phyloP scores from a whole-genome alignment of 2,888 invertebrate species.

The Pachycephus smyrnensis region DNA sequence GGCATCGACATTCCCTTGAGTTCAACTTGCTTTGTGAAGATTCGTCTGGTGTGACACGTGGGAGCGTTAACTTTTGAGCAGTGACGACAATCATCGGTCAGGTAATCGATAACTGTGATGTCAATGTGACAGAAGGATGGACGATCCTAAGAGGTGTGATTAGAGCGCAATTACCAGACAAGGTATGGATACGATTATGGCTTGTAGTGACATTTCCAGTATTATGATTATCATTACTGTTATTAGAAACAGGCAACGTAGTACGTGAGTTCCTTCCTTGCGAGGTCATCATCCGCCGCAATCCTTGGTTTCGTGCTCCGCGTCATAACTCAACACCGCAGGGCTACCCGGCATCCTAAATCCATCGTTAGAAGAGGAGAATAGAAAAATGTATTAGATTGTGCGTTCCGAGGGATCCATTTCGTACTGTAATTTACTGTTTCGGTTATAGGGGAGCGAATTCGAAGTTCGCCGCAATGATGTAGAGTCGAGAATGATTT shows the following conservation, averaged over 20 bases:
- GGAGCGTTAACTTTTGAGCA: background rate
- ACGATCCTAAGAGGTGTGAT: background rate
- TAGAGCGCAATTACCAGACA: background rate
- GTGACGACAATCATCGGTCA: constrained; percentile 8
- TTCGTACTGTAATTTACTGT: background rate
- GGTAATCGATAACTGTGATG: constrained; percentile 21
- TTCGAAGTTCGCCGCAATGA: background rate
- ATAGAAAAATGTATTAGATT: constrained; percentile 1
- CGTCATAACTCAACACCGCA: background rate
- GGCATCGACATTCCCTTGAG: background rate
- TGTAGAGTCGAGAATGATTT: background rate
- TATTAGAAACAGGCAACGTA: background rate
- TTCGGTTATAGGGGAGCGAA: background rate
- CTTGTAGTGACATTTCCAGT: background rate
- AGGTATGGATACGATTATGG: background rate
- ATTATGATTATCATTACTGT: background rate
- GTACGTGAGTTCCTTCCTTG: background rate
- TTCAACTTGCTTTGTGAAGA: background rate
- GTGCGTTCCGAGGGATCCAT: background rate
- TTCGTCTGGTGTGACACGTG: background rate
- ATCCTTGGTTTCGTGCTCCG: background rate
- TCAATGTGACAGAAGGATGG: constrained; percentile 18
- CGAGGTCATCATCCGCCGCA: background rate
- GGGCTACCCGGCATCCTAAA: background rate
- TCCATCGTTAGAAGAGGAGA: background rate